phyloP scores from a whole-genome alignment of 1,140 invertebrate species.

The Pseudomyrmex concolor region DNA sequence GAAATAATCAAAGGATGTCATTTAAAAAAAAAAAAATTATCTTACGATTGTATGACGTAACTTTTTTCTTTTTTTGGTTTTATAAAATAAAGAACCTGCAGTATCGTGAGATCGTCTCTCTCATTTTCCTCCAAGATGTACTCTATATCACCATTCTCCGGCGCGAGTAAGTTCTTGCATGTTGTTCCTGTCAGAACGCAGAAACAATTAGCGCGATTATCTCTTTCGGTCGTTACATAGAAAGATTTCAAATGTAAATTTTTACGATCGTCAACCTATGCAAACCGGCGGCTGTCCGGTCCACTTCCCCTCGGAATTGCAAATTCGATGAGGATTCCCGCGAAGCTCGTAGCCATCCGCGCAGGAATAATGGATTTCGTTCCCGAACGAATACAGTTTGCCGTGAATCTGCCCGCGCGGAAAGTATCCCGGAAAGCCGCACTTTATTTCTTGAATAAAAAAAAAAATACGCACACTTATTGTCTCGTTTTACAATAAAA shows the following conservation, averaged over 20 bases:
- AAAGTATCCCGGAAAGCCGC: slow-evolving; percentile 87
- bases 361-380: slow-evolving; percentile 86
- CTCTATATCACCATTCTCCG: slow-evolving; percentile 81
- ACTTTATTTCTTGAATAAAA: slow-evolving; percentile 80
- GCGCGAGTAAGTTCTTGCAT: slow-evolving; percentile 82
- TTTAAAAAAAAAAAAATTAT: neutral
- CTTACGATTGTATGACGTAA: too few species aligned
- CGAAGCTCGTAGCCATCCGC: slow-evolving; percentile 84
- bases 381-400: slow-evolving; percentile 85
- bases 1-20: slow-evolving; percentile 33
- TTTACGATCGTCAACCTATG: slow-evolving; percentile 78
- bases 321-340: slow-evolving; percentile 83
- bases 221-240: too few species aligned
- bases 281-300: slow-evolving; percentile 83
- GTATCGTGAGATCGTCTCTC: slow-evolving; percentile 76
- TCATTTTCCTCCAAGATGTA: slow-evolving; percentile 80
- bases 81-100: slow-evolving; percentile 69
- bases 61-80: too few species aligned
- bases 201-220: neutral
- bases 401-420: slow-evolving; percentile 85
- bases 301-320: slow-evolving; percentile 86
- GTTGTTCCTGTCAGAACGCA: slow-evolving; percentile 72
- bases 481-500: neutral
- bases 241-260: too few species aligned
- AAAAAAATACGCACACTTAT: neutral